Base-by-base conservation (phyloP, 2,888 invertebrate genomes). In the Pseudoips prasinana region DNA sequence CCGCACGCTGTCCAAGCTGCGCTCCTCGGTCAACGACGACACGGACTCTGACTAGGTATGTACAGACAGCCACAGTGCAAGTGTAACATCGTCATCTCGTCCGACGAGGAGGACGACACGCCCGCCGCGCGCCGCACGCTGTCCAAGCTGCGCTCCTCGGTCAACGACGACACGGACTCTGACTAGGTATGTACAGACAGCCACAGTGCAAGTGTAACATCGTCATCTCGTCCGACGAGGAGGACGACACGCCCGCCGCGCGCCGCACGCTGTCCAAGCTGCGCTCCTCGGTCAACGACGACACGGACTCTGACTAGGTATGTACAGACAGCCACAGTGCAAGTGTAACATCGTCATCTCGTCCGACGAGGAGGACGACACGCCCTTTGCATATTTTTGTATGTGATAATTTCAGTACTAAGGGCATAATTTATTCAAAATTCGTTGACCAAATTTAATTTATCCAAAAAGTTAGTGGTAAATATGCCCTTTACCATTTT, bases 151-250 rank as follows among this genome's bases (percentile, higher is more conserved):
- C 76, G 85, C 19, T 11, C 10, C 26, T 11, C 7, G 8, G 8
- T 82, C 68, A 76, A 82, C 66, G 77, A 78, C 58, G 70, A 78
- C 49, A 67, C 74, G 25, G 81, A 80, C 66, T 74, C 79, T 32
- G 78, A 78, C 60, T 79, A 75, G 73, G 73, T 71, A 18, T 5
- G 4, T 18, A 18, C 18, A 8, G 10, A 7, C 20, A 3, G 18
- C 18, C n/a, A 73, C 85, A 83, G 62, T 79, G 85, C 0, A 83
- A 85, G 51, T 81, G 84, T n/a, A n/a, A n/a, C 63, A 84, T 85
- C 67, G 82, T 84, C 10, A 85, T 85, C 63, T 85, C 85, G 7
- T 81, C 80, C 2, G 87, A 87, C 73, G 85, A 86, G 68, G 85
- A 85, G 73, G 84, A 85, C 69, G 82, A 74, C 73, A 82, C 82